A percentile compares a stretch with the other conserved stretches of the same genome.
phyloP scores from a whole-genome alignment of 2,113 vertebrate genomes.

The Chitala chitala region DNA sequence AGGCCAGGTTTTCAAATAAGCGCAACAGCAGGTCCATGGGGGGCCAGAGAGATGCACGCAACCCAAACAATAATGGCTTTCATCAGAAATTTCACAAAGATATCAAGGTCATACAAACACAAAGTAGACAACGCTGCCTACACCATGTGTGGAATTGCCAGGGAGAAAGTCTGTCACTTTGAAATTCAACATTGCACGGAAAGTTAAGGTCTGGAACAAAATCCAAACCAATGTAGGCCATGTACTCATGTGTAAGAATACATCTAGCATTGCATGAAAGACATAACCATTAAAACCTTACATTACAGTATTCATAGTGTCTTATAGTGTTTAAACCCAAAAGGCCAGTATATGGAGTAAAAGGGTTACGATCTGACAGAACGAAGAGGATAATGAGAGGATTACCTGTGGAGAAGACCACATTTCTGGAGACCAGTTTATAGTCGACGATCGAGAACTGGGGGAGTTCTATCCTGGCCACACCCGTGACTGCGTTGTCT shows the following conservation, averaged over 20 bases:
- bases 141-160: not conserved
- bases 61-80: slow-evolving; percentile 22
- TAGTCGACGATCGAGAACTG: slow-evolving; percentile 97
- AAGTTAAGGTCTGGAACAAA: not conserved
- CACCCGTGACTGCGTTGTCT: slow-evolving; percentile 83
- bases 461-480: slow-evolving; percentile 90
- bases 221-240: not conserved
- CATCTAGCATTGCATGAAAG: no score
- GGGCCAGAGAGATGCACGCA: slow-evolving; percentile 17
- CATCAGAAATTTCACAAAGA: slow-evolving; percentile 11
- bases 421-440: slow-evolving; percentile 91
- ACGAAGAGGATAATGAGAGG: not conserved
- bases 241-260: not conserved
- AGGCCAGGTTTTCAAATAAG: slow-evolving; percentile 40
- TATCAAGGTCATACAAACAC: slow-evolving; percentile 1
- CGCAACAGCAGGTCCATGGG: slow-evolving; percentile 29
- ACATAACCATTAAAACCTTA: not conserved
- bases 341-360: not conserved
- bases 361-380: not conserved
- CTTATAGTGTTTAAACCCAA: no score
- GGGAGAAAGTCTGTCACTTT: not conserved
- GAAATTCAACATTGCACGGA: not conserved
- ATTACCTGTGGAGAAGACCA: slow-evolving; percentile 94
- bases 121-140: slow-evolving; percentile 12
- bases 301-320: not conserved